Evolutionary conservation across 2,113 vertebrate genomes (phyloP).

Genomic region (Phylloscopus trochiloides): DNA sequence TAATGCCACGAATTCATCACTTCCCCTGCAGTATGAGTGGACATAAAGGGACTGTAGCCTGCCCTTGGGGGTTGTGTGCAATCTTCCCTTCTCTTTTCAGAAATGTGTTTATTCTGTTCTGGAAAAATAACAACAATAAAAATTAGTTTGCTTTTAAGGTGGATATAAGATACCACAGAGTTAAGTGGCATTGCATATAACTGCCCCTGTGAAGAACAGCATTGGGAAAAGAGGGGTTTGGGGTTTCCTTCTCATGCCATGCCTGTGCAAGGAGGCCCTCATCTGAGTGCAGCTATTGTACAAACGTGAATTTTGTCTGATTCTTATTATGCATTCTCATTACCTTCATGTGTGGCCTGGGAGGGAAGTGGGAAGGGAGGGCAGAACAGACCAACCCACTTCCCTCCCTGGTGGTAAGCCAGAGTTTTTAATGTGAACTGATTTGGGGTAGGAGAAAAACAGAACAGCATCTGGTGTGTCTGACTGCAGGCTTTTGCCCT

Average conservation of each 20-base stretch:
- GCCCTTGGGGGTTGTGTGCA: not conserved
- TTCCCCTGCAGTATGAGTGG: not conserved
- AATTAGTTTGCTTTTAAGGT: not conserved
- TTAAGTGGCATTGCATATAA: not conserved
- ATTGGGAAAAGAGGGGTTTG: not conserved
- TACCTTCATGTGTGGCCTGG: slow-evolving; percentile 45
- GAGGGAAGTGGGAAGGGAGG: slow-evolving; percentile 3
- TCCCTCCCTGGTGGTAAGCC: slow-evolving; percentile 14
- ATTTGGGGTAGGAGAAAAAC: not conserved
- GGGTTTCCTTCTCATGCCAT: not conserved
- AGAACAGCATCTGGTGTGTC: not conserved
- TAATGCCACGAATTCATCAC: not conserved
- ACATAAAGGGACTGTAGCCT: not conserved
- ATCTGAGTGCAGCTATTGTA: not conserved
- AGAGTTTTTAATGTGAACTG: not conserved
- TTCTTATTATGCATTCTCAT: not conserved
- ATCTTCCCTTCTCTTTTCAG: not conserved
- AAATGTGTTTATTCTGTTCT: not conserved
- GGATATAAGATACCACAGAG: not conserved
- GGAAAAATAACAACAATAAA: not conserved
- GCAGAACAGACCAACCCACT: not conserved
- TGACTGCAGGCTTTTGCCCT: not conserved
- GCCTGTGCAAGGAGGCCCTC: not conserved
- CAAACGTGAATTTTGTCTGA: not conserved
- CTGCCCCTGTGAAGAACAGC: not conserved